Conservation (phyloP, 2,113 vertebrate genomes). For the Psittacula cyanocephala region DNA sequence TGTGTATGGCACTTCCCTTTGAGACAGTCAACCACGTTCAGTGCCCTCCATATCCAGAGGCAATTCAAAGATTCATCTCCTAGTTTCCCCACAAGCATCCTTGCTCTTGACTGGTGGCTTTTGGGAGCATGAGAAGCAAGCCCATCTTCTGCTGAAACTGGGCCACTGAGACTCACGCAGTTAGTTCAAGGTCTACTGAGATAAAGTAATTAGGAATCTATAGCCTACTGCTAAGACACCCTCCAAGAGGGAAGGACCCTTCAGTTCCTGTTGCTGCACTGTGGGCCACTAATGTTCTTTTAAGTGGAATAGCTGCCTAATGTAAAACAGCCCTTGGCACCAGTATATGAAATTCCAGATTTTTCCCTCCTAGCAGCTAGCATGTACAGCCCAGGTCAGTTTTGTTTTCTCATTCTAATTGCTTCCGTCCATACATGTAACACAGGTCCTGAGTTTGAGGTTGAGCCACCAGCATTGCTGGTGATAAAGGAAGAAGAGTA, state of each 20-base stretch:
- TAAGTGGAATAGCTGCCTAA: neutral
- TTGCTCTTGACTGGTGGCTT: neutral
- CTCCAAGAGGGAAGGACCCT: neutral
- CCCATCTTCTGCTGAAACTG: neutral
- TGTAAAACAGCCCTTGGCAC: neutral
- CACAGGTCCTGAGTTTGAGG: neutral
- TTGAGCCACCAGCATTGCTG: neutral
- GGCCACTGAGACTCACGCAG: neutral
- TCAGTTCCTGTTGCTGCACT: neutral
- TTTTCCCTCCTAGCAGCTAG: neutral
- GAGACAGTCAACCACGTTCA: neutral
- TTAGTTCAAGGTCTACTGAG: neutral
- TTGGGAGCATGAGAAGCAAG: neutral
- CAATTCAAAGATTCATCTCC: neutral
- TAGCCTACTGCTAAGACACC: neutral
- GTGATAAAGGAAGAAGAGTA: neutral
- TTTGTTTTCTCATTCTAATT: neutral
- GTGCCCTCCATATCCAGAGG: neutral
- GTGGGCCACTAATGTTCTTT: neutral
- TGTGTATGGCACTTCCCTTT: neutral
- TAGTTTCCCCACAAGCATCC: too few relatives aligned
- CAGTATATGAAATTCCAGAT: neutral
- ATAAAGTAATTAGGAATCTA: neutral
- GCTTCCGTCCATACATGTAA: neutral
- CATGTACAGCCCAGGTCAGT: neutral